Conservation (phyloP, 2,113 vertebrate genomes). For the Nesogale talazaci region DNA sequence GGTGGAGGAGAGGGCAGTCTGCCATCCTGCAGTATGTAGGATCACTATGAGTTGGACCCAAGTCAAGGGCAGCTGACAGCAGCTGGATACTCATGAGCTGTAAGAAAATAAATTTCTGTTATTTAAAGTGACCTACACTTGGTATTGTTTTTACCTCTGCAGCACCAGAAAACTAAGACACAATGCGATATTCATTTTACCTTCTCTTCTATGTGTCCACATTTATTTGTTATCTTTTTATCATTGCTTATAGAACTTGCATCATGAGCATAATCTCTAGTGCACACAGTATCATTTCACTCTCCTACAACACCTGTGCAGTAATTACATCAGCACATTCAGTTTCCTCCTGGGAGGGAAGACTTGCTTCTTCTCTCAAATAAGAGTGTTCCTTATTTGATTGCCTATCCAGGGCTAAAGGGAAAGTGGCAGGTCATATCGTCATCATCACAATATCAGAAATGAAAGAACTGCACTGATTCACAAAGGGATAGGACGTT, state of each 20-base stretch:
- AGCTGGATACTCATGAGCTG: no score
- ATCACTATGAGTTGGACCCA: no score
- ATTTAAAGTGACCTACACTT: not conserved
- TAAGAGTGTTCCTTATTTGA: not conserved
- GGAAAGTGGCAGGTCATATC: not conserved
- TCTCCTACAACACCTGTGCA: not conserved
- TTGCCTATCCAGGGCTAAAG: not conserved
- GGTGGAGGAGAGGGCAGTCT: no score
- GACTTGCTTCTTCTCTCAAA: not conserved
- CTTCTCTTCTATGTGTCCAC: no score
- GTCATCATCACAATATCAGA: not conserved
- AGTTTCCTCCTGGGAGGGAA: not conserved
- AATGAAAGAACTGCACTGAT: not conserved
- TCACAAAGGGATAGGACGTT: not conserved
- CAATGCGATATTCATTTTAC: not conserved
- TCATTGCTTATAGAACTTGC: not conserved
- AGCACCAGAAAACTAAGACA: not conserved
- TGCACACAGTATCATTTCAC: no score
- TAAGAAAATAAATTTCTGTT: not conserved
- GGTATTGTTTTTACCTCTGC: no score
- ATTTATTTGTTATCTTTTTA: not conserved
- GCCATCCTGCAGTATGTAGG: no score
- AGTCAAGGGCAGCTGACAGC: no score
- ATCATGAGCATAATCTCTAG: not conserved
- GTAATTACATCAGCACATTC: not conserved